Conservation (phyloP, 2,113 vertebrate species). For the Tetrax tetrax region DNA sequence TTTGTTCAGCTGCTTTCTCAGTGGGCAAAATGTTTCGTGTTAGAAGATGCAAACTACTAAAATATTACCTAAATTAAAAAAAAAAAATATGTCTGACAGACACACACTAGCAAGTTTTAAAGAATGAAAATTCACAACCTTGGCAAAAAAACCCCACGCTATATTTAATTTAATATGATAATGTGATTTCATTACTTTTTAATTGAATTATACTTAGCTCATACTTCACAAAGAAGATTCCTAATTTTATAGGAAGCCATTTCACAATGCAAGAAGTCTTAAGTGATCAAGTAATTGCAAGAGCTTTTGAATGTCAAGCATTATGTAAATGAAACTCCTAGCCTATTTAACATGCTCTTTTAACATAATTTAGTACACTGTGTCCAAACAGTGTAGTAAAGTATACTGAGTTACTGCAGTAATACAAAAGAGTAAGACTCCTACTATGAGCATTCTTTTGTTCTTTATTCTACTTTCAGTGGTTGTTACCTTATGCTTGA, state of each 20-base stretch:
- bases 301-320: slow-evolving; percentile 20
- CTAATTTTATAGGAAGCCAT: slow-evolving; percentile 21
- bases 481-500: background rate
- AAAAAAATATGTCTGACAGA: background rate
- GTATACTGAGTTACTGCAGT: background rate
- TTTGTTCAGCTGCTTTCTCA: background rate
- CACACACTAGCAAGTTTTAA: background rate
- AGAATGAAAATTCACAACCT: background rate
- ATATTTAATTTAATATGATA: slow-evolving; percentile 55
- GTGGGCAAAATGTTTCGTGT: background rate
- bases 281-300: slow-evolving; percentile 2
- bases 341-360: slow-evolving; percentile 11
- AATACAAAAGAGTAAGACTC: background rate
- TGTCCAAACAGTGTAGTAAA: background rate
- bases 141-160: slow-evolving; percentile 12
- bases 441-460: background rate
- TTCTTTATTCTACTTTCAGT: background rate
- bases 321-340: slow-evolving; percentile 37
- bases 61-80: background rate
- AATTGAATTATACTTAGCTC: slow-evolving; percentile 52
- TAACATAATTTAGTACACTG: slow-evolving; percentile 29
- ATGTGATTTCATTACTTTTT: slow-evolving; percentile 61
- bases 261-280: slow-evolving; percentile 19
- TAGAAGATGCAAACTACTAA: background rate
- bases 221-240: slow-evolving; percentile 17